Percentiles rank a stretch among this genome's conserved stretches.
Evolutionary conservation across 2,113 vertebrate genomes (phyloP).

Genomic region (Mastomys natalensis): DNA sequence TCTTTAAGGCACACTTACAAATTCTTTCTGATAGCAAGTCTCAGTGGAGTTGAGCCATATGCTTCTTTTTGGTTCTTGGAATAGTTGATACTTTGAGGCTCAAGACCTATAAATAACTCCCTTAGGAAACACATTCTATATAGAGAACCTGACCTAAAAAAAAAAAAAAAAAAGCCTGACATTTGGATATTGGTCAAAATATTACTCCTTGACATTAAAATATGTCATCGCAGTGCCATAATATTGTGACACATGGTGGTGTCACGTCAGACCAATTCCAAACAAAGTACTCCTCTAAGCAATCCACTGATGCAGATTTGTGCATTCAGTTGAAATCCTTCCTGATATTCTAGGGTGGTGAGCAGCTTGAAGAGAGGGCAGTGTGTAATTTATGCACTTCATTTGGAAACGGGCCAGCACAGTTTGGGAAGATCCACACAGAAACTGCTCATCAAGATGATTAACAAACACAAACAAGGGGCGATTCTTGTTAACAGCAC

Average conservation of each 20-base stretch:
- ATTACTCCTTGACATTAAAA: slow-evolving; percentile 56
- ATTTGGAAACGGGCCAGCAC: slow-evolving; percentile 78
- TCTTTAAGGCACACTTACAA: slow-evolving; percentile 26
- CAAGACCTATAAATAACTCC: slow-evolving; percentile 75
- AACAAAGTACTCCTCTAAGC: slow-evolving; percentile 14
- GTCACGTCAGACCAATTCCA: slow-evolving; percentile 14
- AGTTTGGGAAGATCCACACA: slow-evolving; percentile 72
- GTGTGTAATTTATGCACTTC: slow-evolving; percentile 78
- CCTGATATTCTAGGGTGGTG: slow-evolving; percentile 47
- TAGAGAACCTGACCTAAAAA: slow-evolving; percentile 60
- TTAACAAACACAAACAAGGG: slow-evolving; percentile 80
- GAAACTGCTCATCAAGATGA: slow-evolving; percentile 82
- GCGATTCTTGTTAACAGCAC: slow-evolving; percentile 76
- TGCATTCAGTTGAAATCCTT: slow-evolving; percentile 56
- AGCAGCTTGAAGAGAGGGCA: slow-evolving; percentile 79
- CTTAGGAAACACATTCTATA: slow-evolving; percentile 45
- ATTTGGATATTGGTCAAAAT: slow-evolving; percentile 79
- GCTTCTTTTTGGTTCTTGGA: slow-evolving; percentile 59
- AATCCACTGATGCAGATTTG: slow-evolving; percentile 31
- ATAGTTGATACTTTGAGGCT: slow-evolving; percentile 62
- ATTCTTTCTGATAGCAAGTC: slow-evolving; percentile 63
- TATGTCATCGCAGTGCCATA: slow-evolving; percentile 31
- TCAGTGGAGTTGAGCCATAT: slow-evolving; percentile 65
- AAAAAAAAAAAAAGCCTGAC: slow-evolving; percentile 46
- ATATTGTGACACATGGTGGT: slow-evolving; percentile 66